Base-by-base conservation (phyloP, 1,140 invertebrate species). In the Sycophila sp. region DNA sequence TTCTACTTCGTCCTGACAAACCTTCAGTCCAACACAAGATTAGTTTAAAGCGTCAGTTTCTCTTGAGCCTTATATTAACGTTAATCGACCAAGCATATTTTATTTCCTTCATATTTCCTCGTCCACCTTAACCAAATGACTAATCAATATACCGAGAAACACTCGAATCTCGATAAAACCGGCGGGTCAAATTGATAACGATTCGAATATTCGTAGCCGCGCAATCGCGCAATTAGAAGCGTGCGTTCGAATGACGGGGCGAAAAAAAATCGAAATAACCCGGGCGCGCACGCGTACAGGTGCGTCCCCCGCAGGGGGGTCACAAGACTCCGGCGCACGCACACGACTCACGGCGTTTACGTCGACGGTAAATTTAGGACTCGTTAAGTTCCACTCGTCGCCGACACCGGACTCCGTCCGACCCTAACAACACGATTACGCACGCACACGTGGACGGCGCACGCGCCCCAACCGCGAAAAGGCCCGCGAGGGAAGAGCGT, bases 341-440 rank as follows among this genome's bases (percentile, higher is more conserved):
- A n/a, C n/a, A n/a, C n/a, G n/a, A n/a, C n/a, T n/a, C n/a, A 42
- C 15, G 3, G 17, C 64, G 59, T 74, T 75, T 70, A 72, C 28
- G 62, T 22, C 65, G 60, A 15, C 58, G 67, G 66, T 58, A 77
- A 80, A 83, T 83, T 83, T 81, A 80, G 76, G 76, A 79, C 77
- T 81, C 80, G 77, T 82, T 82, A 81, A 76, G 77, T 78, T 74
- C 71, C 73, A 74, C 76, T 79, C 76, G 74, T 71, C 59, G 64
- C 73, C 74, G 73, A 73, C 66, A 49, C 69, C 53, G n/a, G 59
- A 56, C 62, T 40, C 58, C 64, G 32, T 71, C n/a, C 63, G 64
- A 59, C 64, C 64, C 62, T 26, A 63, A 53, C 47, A 22, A 55
- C 19, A 62, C 60, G 55, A 55, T 58, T 60, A 68, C 60, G 65